Evolutionary conservation across 2,797 vertebrate species (phyloP).

Genomic region (Cynodonichthys magdalenae): DNA sequence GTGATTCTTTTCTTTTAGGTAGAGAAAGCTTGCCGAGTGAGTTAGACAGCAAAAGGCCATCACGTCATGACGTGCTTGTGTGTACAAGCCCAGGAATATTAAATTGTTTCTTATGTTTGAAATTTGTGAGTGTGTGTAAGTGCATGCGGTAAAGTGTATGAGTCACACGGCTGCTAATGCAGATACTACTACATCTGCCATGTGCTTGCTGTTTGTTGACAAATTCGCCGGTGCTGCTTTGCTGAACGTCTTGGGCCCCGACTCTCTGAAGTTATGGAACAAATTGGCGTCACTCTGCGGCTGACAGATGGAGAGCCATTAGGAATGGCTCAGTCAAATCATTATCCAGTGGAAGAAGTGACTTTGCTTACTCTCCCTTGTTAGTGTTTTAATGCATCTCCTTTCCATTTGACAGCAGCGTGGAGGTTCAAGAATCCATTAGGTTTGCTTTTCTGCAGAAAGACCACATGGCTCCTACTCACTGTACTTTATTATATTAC

Average conservation of each 20-base stretch:
- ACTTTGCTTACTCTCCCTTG: conserved; percentile 41
- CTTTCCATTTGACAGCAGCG: conserved; percentile 49
- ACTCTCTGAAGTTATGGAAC: conserved; percentile 50
- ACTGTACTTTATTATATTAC: conserved; percentile 44
- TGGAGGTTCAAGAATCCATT: conserved; percentile 61
- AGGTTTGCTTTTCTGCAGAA: conserved; percentile 38
- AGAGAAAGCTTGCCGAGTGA: conserved; percentile 72
- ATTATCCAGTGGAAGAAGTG: conserved; percentile 62
- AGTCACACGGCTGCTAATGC: conserved; percentile 34
- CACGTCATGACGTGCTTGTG: conserved; percentile 68
- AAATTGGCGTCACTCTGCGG: conserved; percentile 35
- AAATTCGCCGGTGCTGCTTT: conserved; percentile 58
- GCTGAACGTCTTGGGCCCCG: conserved; percentile 21
- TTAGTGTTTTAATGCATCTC: conserved; percentile 55
- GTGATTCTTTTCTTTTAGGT: conserved; percentile 57
- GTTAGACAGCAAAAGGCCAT: conserved; percentile 57
- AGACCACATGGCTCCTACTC: conserved; percentile 37
- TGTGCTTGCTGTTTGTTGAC: conserved; percentile 73
- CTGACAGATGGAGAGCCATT: conserved; percentile 62
- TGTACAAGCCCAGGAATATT: conserved; percentile 53
- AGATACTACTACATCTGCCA: conserved; percentile 54
- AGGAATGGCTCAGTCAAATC: conserved; percentile 57
- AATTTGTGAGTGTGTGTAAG: conserved; percentile 23
- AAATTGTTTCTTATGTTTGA: conserved; percentile 36
- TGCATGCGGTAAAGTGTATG: conserved; percentile 40